These are phyloP conservation scores for Anisognathus igniventris DNA, from an alignment of 2,797 vertebrate species.

Conservation along the genomic window DNA sequence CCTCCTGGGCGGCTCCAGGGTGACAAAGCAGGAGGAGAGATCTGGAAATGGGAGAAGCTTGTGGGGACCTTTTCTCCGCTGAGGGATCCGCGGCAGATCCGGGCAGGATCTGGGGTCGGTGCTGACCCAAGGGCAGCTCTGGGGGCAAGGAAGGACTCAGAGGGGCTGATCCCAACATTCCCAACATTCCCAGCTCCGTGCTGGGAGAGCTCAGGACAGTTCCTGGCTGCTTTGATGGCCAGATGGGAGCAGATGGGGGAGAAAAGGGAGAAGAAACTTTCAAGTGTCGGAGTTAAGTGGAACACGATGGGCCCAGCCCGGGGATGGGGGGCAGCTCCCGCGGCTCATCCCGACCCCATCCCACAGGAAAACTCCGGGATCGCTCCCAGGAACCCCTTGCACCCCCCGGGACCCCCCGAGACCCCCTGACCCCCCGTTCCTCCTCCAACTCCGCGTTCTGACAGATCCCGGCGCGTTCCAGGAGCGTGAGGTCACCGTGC, in stretches of 20 bases:
- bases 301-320: fast-evolving
- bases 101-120: background rate
- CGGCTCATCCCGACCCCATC: background rate
- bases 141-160: background rate
- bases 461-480: slow-evolving; percentile 60
- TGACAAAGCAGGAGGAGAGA: background rate
- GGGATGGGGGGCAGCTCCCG: fast-evolving
- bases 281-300: background rate
- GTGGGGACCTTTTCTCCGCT: background rate
- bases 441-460: background rate
- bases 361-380: fast-evolving
- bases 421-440: background rate
- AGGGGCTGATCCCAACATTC: background rate
- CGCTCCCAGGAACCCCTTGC: background rate
- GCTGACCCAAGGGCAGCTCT: background rate
- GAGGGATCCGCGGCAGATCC: background rate
- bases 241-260: background rate
- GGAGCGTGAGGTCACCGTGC: slow-evolving; percentile 81
- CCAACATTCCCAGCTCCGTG: background rate
- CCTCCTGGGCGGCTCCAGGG: background rate
- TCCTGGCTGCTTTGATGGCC: background rate
- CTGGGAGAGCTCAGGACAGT: background rate
- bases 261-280: background rate
- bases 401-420: no score
- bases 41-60: background rate